Evolutionary conservation across 1,140 invertebrate genomes (phyloP).

Genomic region (Melitaea cinxia): DNA sequence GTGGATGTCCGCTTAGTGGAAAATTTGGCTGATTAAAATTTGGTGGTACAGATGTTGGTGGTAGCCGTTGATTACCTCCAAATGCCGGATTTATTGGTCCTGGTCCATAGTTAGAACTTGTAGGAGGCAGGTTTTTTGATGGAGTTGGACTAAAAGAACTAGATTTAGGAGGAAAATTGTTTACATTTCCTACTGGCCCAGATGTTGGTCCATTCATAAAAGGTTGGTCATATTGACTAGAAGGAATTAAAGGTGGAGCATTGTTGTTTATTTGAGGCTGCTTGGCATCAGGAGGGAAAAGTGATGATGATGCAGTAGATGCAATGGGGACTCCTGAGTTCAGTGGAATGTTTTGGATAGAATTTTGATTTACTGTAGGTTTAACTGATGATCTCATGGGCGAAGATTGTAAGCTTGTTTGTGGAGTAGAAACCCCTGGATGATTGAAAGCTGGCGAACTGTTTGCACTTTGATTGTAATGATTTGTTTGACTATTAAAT

Average conservation of each 20-base stretch:
- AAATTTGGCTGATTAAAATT: slow-evolving; percentile 49
- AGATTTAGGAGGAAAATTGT: slow-evolving; percentile 52
- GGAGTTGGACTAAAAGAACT: slow-evolving; percentile 47
- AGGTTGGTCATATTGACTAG: slow-evolving; percentile 71
- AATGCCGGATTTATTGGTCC: slow-evolving; percentile 41
- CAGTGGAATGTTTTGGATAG: slow-evolving; percentile 52
- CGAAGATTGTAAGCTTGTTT: slow-evolving; percentile 55
- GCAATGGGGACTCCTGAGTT: slow-evolving; percentile 48
- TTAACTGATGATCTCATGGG: slow-evolving; percentile 60
- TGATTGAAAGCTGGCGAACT: slow-evolving; percentile 75
- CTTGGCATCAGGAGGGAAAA: slow-evolving; percentile 56
- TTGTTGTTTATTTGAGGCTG: slow-evolving; percentile 75
- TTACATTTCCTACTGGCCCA: slow-evolving; percentile 32
- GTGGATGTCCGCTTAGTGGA: slow-evolving; percentile 46
- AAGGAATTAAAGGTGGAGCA: slow-evolving; percentile 71
- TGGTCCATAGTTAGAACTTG: slow-evolving; percentile 39
- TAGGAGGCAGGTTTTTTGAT: slow-evolving; percentile 43
- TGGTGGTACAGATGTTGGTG: slow-evolving; percentile 40
- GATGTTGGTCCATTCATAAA: slow-evolving; percentile 59
- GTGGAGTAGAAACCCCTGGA: slow-evolving; percentile 52
- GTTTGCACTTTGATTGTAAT: slow-evolving; percentile 67
- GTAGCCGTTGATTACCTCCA: slow-evolving; percentile 34
- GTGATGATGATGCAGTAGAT: slow-evolving; percentile 43
- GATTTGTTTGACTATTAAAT: slow-evolving; percentile 53
- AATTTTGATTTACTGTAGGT: slow-evolving; percentile 45